These are phyloP conservation scores for Amorpha juglandis DNA, from an alignment of 2,888 invertebrate genomes.

Conservation along the genomic window DNA sequence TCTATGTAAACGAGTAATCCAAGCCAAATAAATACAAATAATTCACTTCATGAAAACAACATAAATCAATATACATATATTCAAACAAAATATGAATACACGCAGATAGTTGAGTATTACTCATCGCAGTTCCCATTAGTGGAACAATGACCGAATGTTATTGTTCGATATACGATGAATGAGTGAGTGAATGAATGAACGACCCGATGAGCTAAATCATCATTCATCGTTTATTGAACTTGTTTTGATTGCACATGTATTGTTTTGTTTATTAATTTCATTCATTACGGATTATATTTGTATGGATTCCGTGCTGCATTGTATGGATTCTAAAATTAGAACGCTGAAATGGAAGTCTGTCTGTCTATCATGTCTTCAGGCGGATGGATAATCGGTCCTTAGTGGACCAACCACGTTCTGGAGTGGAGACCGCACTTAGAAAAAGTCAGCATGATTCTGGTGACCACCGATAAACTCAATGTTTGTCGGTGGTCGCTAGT, in stretches of 20 bases:
- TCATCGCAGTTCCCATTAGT: constrained; percentile 18
- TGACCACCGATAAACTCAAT: too few species aligned
- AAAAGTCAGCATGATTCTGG: too few species aligned
- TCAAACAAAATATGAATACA: not conserved
- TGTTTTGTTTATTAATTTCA: constrained; percentile 9
- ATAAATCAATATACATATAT: not conserved
- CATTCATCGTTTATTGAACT: constrained; percentile 1
- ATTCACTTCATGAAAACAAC: not conserved
- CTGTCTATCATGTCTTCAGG: too few species aligned
- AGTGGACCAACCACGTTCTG: too few species aligned
- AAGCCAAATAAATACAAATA: not conserved
- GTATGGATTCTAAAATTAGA: too few species aligned
- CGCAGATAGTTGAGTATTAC: not conserved
- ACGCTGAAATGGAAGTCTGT: too few species aligned
- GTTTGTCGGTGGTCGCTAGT: too few species aligned
- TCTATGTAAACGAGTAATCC: too few species aligned
- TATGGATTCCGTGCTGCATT: not conserved
- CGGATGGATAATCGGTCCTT: too few species aligned
- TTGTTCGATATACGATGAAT: constrained; percentile 19
- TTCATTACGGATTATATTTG: not conserved
- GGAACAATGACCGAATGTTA: constrained; percentile 21
- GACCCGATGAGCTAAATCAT: not conserved
- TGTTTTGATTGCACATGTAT: constrained; percentile 12
- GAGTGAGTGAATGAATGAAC: constrained; percentile 14
- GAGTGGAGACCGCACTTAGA: too few species aligned